Evolutionary conservation across 2,113 vertebrate genomes (phyloP), one percentile per base, ranked within the genome.

Genomic region (Calcarius ornatus): DNA sequence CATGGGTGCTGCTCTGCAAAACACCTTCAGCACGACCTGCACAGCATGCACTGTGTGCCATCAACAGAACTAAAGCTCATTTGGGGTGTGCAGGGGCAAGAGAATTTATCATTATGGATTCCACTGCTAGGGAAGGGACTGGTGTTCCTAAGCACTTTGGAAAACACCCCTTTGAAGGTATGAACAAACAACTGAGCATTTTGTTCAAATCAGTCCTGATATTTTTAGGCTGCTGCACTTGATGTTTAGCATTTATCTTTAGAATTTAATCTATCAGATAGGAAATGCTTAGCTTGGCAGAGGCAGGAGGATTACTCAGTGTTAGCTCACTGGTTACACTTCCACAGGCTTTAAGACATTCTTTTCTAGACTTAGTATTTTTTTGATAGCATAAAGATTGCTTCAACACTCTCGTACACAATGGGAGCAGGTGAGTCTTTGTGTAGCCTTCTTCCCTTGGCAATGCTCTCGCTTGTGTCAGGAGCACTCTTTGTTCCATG

Each of bases 351-450:
- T 79, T 75, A 57, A 91, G 50, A 77, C 63, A 37, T 47, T 73
- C 24, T 53, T 88, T 88, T 59, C 75, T 21, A 50, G 47, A 35
- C 14, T 53, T 66, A 11, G 3, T 47, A 3, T 66, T 90, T 77
- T 94, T 95, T 78, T 61, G 10, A 69, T 81, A 73, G 21, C 69
- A 43, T 17, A 47, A 94, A 79, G 47, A 47, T 72, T 95, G 80
- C 43, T 86, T 30, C 27, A 10, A 40, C 63, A 11, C 79, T 61
- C 25, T n/a, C 10, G 37, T 30, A 21, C 35, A 81, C 65, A 91
- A 51, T 57, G 24, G 50, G 92, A 30, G 38, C 93, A 96, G 89
- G 93, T 94, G 89, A 77, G 47, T 60, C 85, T 85, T 86, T 95
- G 68, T 86, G n/a, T 21, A 83, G 60, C 64, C 19, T 66, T 82